Percentiles rank a stretch among this genome's conserved stretches.
phyloP scores from a whole-genome alignment of 2,113 vertebrate species.

The Ondatra zibethicus region DNA sequence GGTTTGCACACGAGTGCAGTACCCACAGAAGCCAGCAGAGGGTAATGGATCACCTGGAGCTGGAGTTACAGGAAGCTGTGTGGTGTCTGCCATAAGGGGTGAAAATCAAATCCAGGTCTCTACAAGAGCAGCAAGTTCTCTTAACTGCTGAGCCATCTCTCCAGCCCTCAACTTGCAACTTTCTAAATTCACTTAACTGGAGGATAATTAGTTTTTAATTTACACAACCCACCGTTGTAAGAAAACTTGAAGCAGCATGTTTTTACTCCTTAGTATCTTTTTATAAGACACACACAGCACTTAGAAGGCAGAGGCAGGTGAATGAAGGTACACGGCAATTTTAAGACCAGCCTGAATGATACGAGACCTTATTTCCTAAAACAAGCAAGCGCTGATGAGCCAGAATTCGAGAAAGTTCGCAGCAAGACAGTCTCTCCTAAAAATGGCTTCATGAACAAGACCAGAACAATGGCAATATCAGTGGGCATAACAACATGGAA shows the following conservation, averaged over 20 bases:
- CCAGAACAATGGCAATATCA: background rate
- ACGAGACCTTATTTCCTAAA: background rate
- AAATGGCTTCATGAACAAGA: background rate
- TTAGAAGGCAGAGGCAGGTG: background rate
- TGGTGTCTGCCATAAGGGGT: background rate
- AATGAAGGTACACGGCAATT: background rate
- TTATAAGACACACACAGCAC: slow-evolving; percentile 1
- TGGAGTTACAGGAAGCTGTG: background rate
- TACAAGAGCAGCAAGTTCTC: background rate
- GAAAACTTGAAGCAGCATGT: background rate
- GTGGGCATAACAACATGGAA: background rate
- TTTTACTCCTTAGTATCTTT: slow-evolving; percentile 15
- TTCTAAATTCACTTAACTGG: background rate
- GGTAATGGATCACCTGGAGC: background rate
- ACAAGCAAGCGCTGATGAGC: background rate
- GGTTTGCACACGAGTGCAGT: background rate
- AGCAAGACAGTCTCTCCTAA: background rate
- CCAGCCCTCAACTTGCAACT: background rate
- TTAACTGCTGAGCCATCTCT: background rate
- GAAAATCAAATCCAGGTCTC: background rate
- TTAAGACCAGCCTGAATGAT: background rate
- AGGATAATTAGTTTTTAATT: background rate
- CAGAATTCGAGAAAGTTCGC: background rate
- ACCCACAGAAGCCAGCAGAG: background rate
- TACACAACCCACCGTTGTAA: slow-evolving; percentile 13